A percentile compares a stretch with the other conserved stretches of the same genome.
Conservation (phyloP, 30 jellyfish, hydroid and myxozoan genomes). For the Hydractinia echinata region DNA sequence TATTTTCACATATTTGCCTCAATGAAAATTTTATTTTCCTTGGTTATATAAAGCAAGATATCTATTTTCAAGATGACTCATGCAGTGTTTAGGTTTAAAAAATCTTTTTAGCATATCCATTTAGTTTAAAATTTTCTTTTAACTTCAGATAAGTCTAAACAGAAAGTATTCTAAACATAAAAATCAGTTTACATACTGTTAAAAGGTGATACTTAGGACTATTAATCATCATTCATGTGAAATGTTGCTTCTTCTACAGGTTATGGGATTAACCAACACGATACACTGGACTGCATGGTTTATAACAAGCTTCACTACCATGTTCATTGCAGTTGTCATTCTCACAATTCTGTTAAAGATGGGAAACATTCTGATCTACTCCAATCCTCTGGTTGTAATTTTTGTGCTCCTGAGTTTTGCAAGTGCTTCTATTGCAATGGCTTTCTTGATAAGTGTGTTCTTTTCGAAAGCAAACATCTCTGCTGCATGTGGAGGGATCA, state of each 20-base stretch:
- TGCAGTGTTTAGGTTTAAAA: no score
- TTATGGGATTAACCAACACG: conserved; percentile 74
- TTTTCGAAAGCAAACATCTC: conserved; percentile 57
- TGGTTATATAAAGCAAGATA: no score
- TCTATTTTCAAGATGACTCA: no score
- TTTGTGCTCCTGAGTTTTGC: conserved; percentile 59
- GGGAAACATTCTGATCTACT: conserved; percentile 47
- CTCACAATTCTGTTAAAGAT: conserved; percentile 29
- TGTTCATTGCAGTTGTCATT: conserved; percentile 44
- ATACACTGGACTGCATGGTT: conserved; percentile 93
- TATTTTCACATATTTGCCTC: no score
- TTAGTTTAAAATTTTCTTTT: no score
- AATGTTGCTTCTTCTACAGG: conserved; percentile 17
- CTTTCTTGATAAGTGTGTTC: conserved; percentile 73
- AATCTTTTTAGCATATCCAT: no score
- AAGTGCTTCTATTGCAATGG: conserved; percentile 69
- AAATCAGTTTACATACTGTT: no score
- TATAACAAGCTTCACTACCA: conserved; percentile 56
- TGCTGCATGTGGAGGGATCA: conserved; percentile 93
- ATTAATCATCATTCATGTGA: no score
- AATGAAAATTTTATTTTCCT: no score
- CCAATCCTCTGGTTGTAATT: conserved; percentile 45
- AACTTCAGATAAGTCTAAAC: no score
- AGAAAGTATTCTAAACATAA: no score
- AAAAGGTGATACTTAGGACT: no score